Percentiles rank a stretch among this genome's conserved stretches.
Evolutionary conservation across 2,113 vertebrate species (phyloP).

Genomic region (Asarcornis scutulata): DNA sequence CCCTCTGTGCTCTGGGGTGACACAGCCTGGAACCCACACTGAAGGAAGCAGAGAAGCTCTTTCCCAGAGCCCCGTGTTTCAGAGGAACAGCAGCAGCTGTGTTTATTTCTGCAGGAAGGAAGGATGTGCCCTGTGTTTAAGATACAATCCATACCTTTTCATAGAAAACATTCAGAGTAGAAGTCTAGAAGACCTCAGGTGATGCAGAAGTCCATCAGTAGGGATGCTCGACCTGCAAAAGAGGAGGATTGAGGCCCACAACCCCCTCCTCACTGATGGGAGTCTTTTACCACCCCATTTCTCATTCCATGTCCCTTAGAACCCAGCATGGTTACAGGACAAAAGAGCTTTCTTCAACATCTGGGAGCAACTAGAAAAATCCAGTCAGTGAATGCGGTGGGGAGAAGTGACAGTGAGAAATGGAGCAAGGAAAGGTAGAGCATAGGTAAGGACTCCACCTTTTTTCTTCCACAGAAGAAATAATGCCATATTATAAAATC

Average conservation of each 20-base stretch:
- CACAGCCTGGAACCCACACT: accelerated
- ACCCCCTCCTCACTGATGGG: background rate
- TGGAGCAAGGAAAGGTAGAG: background rate
- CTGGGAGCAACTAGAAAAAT: conserved; percentile 17
- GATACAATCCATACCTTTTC: background rate
- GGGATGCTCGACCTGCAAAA: background rate
- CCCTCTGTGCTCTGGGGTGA: accelerated
- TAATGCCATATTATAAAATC: background rate
- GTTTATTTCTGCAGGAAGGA: background rate
- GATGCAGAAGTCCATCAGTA: background rate
- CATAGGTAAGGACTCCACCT: background rate
- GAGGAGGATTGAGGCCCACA: background rate
- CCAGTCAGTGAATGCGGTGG: background rate
- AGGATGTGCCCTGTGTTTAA: background rate
- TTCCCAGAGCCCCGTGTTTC: background rate
- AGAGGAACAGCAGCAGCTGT: background rate
- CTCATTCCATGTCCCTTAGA: background rate
- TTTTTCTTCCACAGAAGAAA: background rate
- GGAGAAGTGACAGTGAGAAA: background rate
- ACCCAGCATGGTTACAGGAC: background rate
- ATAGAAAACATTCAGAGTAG: background rate
- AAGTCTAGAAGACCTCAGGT: background rate
- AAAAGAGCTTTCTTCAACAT: conserved; percentile 32
- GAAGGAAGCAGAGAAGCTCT: background rate
- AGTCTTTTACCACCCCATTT: background rate